These are phyloP conservation scores for Leptothorax acervorum DNA, from an alignment of 2,888 invertebrate genomes.

Conservation along the genomic window DNA sequence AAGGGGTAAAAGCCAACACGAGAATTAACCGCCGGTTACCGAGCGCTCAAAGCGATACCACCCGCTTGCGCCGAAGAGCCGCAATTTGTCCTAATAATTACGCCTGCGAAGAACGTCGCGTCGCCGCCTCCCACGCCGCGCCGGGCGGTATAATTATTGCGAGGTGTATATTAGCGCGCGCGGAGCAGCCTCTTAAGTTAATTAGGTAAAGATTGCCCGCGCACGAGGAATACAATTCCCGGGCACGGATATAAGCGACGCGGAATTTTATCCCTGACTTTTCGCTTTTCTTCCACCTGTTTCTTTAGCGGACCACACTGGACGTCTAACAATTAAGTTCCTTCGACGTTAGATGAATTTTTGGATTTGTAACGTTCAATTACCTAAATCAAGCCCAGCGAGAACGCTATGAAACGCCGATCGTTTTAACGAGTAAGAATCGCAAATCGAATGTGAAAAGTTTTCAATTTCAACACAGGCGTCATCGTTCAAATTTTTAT, in stretches of 20 bases:
- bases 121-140: neutral
- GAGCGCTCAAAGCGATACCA: constrained; percentile 24
- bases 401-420: no score
- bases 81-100: constrained; percentile 52
- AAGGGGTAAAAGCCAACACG: constrained; percentile 41
- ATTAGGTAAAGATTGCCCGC: constrained; percentile 41
- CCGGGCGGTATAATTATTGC: constrained; percentile 14
- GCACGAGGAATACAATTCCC: neutral
- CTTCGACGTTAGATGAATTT: neutral
- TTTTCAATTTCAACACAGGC: neutral
- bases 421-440: neutral
- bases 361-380: neutral
- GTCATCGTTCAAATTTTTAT: neutral
- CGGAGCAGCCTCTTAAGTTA: constrained; percentile 27
- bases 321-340: neutral
- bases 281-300: neutral
- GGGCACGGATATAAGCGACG: neutral
- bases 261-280: neutral
- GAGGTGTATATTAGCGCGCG: neutral
- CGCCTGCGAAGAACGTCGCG: neutral
- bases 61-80: neutral
- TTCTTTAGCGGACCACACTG: neutral
- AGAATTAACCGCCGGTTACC: constrained; percentile 39
- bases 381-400: neutral
- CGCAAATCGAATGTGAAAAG: neutral